Evolutionary conservation across 2,113 vertebrate species (phyloP), one percentile per base, ranked within the genome.

Genomic region (Scytalopus superciliaris): DNA sequence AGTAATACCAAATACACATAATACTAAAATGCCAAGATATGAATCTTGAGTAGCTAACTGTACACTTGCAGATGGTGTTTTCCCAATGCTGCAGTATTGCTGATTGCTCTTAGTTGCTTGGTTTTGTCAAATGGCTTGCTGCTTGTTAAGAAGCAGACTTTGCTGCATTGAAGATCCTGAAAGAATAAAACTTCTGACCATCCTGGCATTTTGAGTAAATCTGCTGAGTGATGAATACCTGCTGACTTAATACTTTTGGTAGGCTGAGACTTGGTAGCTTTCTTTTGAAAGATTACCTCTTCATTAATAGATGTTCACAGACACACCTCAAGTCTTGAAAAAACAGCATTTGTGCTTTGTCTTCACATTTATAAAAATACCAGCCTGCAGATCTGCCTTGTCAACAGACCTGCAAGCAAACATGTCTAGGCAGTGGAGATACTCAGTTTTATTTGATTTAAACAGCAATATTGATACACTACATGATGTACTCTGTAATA

Each of bases 21-120:
- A 12, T 63, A 67, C 33, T 40, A 12, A 75, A 40, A 78, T 56
- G 23, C 49, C 28, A 37, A 9, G 8, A 7, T 59, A 40, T 3
- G 5, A n/a, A 30, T 69, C 11, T 31, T 50, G 22, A 53, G 19
- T 49, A 70, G 18, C 19, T 82, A 19, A 31, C n/a, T 78, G 27
- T 60, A 12, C 0, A 0, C 19, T 49, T 55, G n/a, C 30, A 28
- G 23, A 12, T 40, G 21, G 9, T 69, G 2, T 84, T 69, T 89
- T 59, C 39, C 39, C n/a, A 16, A 0, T 75, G 30, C 62, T 59
- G 47, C 1, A 4, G 35, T 67, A 24, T 33, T 1, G 0, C 23
- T 75, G 19, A 22, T 57, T 67, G 19, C 39, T 57, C n/a, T 45
- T 53, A 9, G 21, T 63, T 84, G 14, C 25, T 70, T 70, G 24